phyloP scores from a whole-genome alignment of 2,888 invertebrate genomes.

The Eurois occulta region DNA sequence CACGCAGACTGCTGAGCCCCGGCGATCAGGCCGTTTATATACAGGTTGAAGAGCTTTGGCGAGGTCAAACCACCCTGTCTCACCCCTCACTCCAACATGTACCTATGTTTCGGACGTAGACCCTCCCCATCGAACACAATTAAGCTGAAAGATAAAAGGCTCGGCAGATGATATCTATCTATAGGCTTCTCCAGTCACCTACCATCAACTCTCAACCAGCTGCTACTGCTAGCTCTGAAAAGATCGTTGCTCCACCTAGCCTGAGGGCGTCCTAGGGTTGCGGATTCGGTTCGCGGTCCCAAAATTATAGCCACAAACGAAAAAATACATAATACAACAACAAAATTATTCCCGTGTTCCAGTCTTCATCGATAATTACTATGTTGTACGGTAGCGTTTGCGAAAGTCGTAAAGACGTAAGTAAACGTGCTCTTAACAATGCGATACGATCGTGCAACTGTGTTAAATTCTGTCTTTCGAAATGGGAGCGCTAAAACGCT shows the following conservation, averaged over 20 bases:
- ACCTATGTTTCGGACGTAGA: no score
- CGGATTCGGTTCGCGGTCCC: neutral
- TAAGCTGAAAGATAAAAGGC: no score
- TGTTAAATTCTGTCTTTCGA: constrained; percentile 63
- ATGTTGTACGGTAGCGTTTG: constrained; percentile 69
- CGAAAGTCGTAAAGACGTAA: no score
- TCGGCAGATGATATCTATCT: neutral
- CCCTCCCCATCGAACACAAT: no score
- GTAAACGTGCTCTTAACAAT: constrained; percentile 70
- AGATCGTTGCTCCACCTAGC: neutral
- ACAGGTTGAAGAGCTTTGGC: no score
- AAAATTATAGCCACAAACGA: neutral
- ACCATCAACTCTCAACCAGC: neutral
- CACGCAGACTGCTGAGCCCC: no score
- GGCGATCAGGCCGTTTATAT: no score
- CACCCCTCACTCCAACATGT: no score
- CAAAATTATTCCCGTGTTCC: constrained; percentile 33
- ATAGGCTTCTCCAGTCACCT: neutral
- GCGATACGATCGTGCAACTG: constrained; percentile 70
- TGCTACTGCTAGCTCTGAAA: neutral
- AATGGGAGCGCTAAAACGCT: constrained; percentile 68
- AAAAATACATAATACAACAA: constrained; percentile 31
- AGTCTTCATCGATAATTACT: constrained; percentile 49
- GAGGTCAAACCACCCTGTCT: no score
- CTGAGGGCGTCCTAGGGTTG: neutral